A percentile compares a stretch with the other conserved stretches of the same genome.
Conservation (phyloP, 2,797 vertebrate species). For the Brachyrhaphis roseni region DNA sequence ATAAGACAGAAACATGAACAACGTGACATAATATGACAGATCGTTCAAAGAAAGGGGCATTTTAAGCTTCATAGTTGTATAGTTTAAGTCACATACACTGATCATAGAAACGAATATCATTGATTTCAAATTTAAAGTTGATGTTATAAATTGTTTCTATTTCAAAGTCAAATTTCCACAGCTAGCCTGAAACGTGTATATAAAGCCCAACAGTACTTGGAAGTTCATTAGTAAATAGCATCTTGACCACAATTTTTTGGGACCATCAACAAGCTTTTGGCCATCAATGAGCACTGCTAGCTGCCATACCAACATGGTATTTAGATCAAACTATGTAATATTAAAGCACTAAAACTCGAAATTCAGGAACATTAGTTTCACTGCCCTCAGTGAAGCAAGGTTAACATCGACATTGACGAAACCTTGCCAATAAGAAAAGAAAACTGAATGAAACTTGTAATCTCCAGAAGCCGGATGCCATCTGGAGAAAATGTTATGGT, state of each 20-base stretch:
- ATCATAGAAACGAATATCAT: background rate
- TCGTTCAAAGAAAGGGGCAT: background rate
- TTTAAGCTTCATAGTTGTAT: background rate
- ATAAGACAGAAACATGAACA: background rate
- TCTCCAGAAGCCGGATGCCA: background rate
- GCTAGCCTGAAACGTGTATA: background rate
- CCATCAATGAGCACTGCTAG: too few species aligned
- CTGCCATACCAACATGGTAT: too few species aligned
- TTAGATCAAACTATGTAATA: too few species aligned
- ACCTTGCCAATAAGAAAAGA: background rate
- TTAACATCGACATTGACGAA: background rate
- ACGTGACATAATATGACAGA: background rate
- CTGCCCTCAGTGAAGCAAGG: background rate
- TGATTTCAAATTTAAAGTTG: background rate
- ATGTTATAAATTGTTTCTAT: too few species aligned
- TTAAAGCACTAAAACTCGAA: too few species aligned
- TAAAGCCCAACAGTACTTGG: background rate
- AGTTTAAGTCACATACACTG: background rate
- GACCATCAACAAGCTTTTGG: background rate
- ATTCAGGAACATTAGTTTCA: background rate
- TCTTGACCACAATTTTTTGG: background rate
- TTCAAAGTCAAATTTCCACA: background rate
- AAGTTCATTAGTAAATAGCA: background rate
- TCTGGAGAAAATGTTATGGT: background rate
- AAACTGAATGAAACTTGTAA: background rate